Percentiles rank a stretch among this genome's conserved stretches.
These are phyloP conservation scores for Xylophagus ater DNA, from an alignment of 2,888 invertebrate genomes.

Conservation along the genomic window DNA sequence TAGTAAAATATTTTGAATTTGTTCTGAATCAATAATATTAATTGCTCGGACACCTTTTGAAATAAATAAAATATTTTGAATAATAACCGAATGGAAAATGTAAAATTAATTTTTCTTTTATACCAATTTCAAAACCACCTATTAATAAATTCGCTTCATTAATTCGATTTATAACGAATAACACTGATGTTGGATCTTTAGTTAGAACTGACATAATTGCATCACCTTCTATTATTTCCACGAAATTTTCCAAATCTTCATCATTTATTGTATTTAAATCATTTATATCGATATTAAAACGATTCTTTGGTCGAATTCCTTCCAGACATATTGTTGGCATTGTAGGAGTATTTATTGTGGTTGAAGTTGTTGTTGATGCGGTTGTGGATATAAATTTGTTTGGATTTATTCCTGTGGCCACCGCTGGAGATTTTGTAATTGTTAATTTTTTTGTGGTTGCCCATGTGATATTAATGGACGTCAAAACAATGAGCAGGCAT, in stretches of 20 bases:
- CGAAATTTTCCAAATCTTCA: slow-evolving; percentile 21
- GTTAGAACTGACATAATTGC: slow-evolving; percentile 34
- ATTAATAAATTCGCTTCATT: slow-evolving; percentile 33
- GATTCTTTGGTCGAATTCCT: slow-evolving; percentile 25
- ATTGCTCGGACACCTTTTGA: slow-evolving; percentile 32
- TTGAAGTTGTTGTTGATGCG: slow-evolving; percentile 9
- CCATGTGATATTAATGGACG: not conserved
- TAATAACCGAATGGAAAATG: not conserved
- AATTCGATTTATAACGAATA: slow-evolving; percentile 36
- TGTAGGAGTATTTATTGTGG: slow-evolving; percentile 20
- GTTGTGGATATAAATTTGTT: slow-evolving; percentile 14
- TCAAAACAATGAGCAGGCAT: slow-evolving; percentile 1
- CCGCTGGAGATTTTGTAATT: slow-evolving; percentile 9
- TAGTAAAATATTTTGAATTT: slow-evolving; percentile 31
- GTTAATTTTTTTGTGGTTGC: not conserved
- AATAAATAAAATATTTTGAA: not conserved
- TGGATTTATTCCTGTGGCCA: slow-evolving; percentile 13
- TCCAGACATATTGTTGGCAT: slow-evolving; percentile 32
- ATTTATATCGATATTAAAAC: not conserved
- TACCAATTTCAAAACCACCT: slow-evolving; percentile 36
- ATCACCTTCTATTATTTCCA: slow-evolving; percentile 34
- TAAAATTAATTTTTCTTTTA: slow-evolving; percentile 7
- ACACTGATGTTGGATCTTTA: slow-evolving; percentile 30
- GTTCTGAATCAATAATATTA: slow-evolving; percentile 23
- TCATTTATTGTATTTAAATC: not conserved